Conservation (phyloP, 2,888 invertebrate genomes). For the Oligia fasciuncula region DNA sequence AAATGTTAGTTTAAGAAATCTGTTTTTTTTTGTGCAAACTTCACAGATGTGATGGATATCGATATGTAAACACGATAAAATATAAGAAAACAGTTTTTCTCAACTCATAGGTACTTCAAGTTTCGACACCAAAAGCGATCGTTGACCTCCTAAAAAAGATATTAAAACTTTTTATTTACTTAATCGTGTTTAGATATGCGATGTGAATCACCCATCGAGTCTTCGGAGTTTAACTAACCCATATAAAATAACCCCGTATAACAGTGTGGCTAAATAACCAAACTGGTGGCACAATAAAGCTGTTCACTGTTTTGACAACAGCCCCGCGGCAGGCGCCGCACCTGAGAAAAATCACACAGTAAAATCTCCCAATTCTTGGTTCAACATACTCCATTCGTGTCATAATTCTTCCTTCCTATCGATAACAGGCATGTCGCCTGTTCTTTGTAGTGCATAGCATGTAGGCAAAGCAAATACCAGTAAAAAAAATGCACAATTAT, state of each 20-base stretch:
- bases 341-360: neutral
- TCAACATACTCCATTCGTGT: slow-evolving; percentile 3
- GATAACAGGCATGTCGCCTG: slow-evolving; percentile 1
- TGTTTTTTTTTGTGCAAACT: no score
- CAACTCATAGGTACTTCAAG: neutral
- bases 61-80: neutral
- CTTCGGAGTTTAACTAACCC: neutral
- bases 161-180: neutral
- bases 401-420: slow-evolving; percentile 7
- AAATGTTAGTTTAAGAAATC: no score
- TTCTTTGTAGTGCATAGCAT: slow-evolving; percentile 28
- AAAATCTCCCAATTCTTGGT: neutral
- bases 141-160: neutral
- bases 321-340: no score
- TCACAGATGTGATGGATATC: neutral
- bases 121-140: neutral
- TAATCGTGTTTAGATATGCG: neutral
- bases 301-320: neutral
- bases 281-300: neutral
- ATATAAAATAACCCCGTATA: neutral
- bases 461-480: slow-evolving; percentile 34
- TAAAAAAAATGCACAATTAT: slow-evolving; percentile 36
- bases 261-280: neutral
- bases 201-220: neutral
- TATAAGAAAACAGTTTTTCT: neutral